Base-by-base conservation (phyloP, 2,888 invertebrate species). In the Agrenia bidenticulata region DNA sequence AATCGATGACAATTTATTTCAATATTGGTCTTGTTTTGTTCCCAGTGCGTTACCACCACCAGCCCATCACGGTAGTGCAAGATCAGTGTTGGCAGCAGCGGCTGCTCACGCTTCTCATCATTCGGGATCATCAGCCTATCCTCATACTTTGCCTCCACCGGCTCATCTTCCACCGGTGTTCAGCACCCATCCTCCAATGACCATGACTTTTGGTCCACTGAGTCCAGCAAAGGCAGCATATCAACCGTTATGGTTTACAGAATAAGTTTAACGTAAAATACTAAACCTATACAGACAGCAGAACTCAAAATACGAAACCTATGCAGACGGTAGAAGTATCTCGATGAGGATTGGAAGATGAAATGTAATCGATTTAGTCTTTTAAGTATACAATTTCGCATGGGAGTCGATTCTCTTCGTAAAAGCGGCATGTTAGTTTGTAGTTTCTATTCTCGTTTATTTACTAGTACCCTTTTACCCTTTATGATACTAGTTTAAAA, bases 21-120 rank as follows among this genome's bases (percentile, higher is more conserved):
- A 19, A 32, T 32, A 55, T 55, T 15, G 32, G n/a, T 49, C 7
- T 49, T 7, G 9, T 49, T 7, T 15, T 49, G 11, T 49, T 9
- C 7, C 5, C 79, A 84, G 86, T 75, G 86, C 85, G 69, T 81
- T 91, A 45, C 92, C 91, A 55, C 92, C 92, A 11, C 89, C 89
- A 56, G 92, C 92, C 21, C 92, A 90, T 81, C 90, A 90, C 82
- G 87, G 88, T 76, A 87, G 87, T 77, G 89, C 89, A 59, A 82
- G 88, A 78, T 85, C 85, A 60, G 83, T 86, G 76, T 79, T 86
- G 79, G 84, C 85, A 4, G 68, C 76, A 26, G 76, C 76, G 26
- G 75, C 77, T 37, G 74, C 77, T 7, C 73, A 73, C 2, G 76
- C 76, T 15, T 77, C 76, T 55, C 83, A 84, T 73, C 73, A 77